A percentile compares a stretch with the other conserved stretches of the same genome.
Evolutionary conservation across 2,113 vertebrate genomes (phyloP).

Genomic region (Cynocephalus volans): DNA sequence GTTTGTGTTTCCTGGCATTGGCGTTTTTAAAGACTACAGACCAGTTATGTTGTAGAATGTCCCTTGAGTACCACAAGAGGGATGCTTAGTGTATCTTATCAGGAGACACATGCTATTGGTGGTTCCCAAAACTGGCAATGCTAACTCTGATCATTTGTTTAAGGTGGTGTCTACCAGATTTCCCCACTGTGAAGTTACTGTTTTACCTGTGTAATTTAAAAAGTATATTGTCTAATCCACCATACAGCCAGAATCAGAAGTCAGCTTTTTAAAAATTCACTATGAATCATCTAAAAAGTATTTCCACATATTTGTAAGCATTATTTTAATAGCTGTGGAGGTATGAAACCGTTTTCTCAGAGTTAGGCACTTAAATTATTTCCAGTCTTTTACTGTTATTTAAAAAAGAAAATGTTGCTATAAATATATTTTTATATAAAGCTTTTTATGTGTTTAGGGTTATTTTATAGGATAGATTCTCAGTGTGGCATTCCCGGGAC

Average conservation of each 20-base stretch:
- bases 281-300: not conserved
- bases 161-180: not conserved
- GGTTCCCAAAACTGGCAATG: not conserved
- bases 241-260: not conserved
- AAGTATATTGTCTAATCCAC: not conserved
- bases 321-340: not conserved
- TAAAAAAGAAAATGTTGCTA: not conserved
- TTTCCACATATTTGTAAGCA: not conserved
- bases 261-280: not conserved
- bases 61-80: not conserved
- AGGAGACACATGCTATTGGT: not conserved
- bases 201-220: conserved; percentile 35
- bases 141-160: conserved; percentile 15
- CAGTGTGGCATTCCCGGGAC: not conserved
- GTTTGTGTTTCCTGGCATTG: no score
- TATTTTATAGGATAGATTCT: conserved; percentile 26
- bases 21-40: not conserved
- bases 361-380: not conserved
- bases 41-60: not conserved
- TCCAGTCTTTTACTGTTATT: not conserved
- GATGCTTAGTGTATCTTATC: not conserved
- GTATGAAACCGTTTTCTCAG: conserved; percentile 9
- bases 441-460: not conserved
- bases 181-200: not conserved
- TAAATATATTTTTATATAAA: conserved; percentile 28